phyloP scores from a whole-genome alignment of 2,797 vertebrate species.

The Darevskia mixta region DNA sequence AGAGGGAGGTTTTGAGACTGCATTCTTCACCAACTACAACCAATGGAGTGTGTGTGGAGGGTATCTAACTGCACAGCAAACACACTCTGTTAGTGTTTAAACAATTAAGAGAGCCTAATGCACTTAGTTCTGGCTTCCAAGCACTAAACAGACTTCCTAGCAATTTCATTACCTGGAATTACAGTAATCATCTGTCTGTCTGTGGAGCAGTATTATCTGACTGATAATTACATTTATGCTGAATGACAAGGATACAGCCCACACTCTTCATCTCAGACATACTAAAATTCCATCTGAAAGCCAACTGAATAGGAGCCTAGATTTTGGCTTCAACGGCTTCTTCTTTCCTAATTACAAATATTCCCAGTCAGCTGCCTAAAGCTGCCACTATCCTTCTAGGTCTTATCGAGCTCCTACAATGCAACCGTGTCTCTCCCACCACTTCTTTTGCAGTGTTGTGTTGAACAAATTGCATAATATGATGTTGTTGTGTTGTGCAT shows the following conservation, averaged over 20 bases:
- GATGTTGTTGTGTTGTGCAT: not conserved
- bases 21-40: not conserved
- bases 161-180: constrained; percentile 31
- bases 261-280: not conserved
- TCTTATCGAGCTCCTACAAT: not conserved
- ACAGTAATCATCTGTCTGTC: not conserved
- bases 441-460: not conserved
- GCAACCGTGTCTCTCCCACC: not conserved
- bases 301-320: not conserved
- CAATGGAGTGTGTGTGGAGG: not conserved
- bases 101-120: not conserved
- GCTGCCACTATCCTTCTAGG: not conserved
- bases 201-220: not conserved
- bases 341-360: not conserved
- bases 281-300: not conserved
- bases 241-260: not conserved
- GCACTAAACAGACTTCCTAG: not conserved
- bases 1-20: not conserved
- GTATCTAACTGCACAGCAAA: not conserved
- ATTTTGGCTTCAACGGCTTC: not conserved
- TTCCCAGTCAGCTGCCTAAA: not conserved
- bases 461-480: not conserved
- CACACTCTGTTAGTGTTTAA: not conserved
- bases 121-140: not conserved
- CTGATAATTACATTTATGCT: constrained; percentile 13